Conservation (phyloP, 1,140 invertebrate genomes). For the Bombus waltoni region DNA sequence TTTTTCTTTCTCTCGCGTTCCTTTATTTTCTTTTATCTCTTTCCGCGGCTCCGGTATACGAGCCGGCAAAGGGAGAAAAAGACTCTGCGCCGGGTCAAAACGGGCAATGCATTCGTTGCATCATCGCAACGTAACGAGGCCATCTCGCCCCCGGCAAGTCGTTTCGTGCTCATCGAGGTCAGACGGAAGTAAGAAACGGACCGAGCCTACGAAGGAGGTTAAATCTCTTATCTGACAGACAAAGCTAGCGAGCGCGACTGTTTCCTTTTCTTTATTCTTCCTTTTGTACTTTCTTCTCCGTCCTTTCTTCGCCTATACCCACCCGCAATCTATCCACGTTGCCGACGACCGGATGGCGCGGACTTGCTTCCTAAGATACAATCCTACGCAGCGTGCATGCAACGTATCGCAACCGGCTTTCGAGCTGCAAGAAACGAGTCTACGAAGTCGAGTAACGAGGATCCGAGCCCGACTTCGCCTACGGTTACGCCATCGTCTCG, state of each 20-base stretch:
- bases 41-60: neutral
- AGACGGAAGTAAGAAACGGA: conserved; percentile 51
- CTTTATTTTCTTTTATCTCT: neutral
- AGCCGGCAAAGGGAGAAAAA: conserved; percentile 1
- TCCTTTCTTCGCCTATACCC: neutral
- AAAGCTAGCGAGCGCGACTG: conserved; percentile 27
- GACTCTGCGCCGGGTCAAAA: conserved; percentile 23
- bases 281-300: neutral
- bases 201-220: conserved; percentile 50
- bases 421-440: conserved; percentile 51
- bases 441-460: conserved; percentile 57
- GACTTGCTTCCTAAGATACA: conserved; percentile 4
- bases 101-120: conserved; percentile 48
- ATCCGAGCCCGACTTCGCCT: conserved; percentile 1
- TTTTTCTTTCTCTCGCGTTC: neutral
- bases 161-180: conserved; percentile 53
- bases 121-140: conserved; percentile 47
- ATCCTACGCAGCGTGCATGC: conserved; percentile 19
- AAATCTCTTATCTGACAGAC: conserved; percentile 51
- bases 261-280: neutral
- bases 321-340: conserved; percentile 26
- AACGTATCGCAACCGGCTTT: conserved; percentile 27
- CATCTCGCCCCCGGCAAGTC: conserved; percentile 46
- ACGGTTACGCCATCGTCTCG: neutral
- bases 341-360: neutral